These are phyloP conservation scores for Rallus crepitans DNA, from an alignment of 2,797 vertebrate species.

Conservation along the genomic window DNA sequence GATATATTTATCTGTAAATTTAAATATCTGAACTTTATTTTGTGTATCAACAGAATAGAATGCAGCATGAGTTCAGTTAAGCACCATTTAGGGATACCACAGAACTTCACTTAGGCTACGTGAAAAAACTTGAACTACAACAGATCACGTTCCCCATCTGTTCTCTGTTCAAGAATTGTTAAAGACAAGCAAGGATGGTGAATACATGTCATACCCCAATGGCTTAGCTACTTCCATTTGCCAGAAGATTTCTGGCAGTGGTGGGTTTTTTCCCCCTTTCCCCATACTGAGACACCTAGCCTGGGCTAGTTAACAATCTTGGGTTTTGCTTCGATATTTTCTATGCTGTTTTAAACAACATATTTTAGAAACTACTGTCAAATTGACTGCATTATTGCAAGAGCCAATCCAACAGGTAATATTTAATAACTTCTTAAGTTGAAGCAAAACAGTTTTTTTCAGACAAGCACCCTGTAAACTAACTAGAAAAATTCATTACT, in stretches of 20 bases:
- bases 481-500: neutral
- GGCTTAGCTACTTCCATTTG: neutral
- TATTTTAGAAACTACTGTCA: neutral
- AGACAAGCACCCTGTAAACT: neutral
- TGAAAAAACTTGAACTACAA: neutral
- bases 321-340: neutral
- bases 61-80: neutral
- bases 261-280: accelerated
- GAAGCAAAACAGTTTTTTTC: neutral
- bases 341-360: neutral
- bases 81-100: neutral
- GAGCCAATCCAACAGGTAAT: neutral
- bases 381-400: neutral
- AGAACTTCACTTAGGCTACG: neutral
- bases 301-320: neutral
- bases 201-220: neutral
- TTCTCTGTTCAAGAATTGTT: neutral
- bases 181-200: neutral
- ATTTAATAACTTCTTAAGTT: neutral
- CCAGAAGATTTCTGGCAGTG: neutral
- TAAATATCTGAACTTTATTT: neutral
- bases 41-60: neutral
- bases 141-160: neutral
- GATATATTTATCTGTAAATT: neutral
- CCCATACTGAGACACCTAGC: neutral